These are phyloP conservation scores for Luffia ferchaultella DNA, from an alignment of 2,888 invertebrate genomes.

Conservation along the genomic window DNA sequence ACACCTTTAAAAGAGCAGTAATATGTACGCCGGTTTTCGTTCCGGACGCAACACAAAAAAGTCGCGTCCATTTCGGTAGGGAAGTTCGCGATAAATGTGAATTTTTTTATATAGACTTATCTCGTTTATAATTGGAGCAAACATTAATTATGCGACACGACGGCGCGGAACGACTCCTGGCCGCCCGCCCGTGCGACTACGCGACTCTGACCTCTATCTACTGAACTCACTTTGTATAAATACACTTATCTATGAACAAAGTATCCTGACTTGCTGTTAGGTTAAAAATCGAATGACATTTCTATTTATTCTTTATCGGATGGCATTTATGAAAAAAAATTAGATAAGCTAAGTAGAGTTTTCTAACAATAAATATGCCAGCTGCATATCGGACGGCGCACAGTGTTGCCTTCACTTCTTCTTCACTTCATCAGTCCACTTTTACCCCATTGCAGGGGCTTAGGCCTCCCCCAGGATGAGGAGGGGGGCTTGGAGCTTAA, in stretches of 20 bases:
- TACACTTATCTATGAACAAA: neutral
- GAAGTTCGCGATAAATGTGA: constrained; percentile 7
- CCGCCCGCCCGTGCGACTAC: constrained; percentile 8
- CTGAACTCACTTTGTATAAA: neutral
- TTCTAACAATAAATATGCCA: too few species aligned
- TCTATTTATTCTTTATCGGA: neutral
- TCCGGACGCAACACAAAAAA: neutral
- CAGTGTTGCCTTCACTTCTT: too few species aligned
- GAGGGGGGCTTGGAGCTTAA: too few species aligned
- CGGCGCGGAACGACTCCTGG: constrained; percentile 17
- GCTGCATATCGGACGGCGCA: too few species aligned
- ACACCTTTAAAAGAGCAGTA: neutral
- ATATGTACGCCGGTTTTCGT: neutral
- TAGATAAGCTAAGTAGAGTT: too few species aligned
- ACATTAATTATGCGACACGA: constrained; percentile 36
- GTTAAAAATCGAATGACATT: neutral
- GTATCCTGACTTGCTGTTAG: neutral
- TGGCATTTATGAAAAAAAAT: too few species aligned
- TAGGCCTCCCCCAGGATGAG: too few species aligned
- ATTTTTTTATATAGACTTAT: constrained; percentile 4
- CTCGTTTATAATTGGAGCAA: constrained; percentile 38
- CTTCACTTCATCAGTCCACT: too few species aligned
- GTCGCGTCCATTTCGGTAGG: constrained; percentile 2
- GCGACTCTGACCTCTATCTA: neutral
- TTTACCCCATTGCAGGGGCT: too few species aligned